phyloP scores from a whole-genome alignment of 2,888 invertebrate genomes.

The Drosophila recens region DNA sequence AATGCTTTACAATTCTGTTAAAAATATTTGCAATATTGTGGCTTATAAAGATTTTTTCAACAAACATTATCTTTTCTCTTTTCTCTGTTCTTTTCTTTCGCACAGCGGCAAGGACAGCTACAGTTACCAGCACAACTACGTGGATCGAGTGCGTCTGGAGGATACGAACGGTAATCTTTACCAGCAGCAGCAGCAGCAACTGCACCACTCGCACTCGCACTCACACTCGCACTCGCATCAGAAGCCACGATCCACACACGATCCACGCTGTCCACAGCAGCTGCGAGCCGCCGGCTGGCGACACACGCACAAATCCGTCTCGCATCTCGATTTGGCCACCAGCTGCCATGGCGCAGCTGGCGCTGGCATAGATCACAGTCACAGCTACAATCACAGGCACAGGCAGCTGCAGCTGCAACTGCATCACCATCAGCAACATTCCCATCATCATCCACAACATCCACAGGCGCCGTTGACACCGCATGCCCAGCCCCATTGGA shows the following conservation, averaged over 20 bases:
- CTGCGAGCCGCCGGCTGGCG: constrained; percentile 85
- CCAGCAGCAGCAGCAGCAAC: constrained; percentile 37
- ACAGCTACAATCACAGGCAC: constrained; percentile 52
- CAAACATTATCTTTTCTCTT: too few relatives aligned
- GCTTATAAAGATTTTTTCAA: too few relatives aligned
- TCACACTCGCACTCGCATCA: constrained; percentile 16
- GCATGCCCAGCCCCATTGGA: constrained; percentile 79
- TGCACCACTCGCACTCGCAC: constrained; percentile 11
- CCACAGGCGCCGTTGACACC: constrained; percentile 50
- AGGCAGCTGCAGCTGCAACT: constrained; percentile 19
- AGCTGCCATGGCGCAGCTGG: constrained; percentile 82
- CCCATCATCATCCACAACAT: constrained; percentile 7
- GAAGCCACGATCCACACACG: constrained; percentile 50
- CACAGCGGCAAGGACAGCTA: constrained; percentile 81
- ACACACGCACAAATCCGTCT: constrained; percentile 84
- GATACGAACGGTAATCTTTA: constrained; percentile 65
- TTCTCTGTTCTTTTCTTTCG: not conserved
- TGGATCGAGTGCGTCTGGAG: constrained; percentile 85
- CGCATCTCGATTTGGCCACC: constrained; percentile 87
- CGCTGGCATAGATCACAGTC: constrained; percentile 75
- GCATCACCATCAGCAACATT: constrained; percentile 6
- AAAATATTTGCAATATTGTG: too few relatives aligned
- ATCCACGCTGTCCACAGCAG: constrained; percentile 70
- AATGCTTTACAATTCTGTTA: too few relatives aligned
- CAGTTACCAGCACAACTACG: constrained; percentile 84